phyloP scores from a whole-genome alignment of 2,113 vertebrate species.

The Pterophyllum scalare region DNA sequence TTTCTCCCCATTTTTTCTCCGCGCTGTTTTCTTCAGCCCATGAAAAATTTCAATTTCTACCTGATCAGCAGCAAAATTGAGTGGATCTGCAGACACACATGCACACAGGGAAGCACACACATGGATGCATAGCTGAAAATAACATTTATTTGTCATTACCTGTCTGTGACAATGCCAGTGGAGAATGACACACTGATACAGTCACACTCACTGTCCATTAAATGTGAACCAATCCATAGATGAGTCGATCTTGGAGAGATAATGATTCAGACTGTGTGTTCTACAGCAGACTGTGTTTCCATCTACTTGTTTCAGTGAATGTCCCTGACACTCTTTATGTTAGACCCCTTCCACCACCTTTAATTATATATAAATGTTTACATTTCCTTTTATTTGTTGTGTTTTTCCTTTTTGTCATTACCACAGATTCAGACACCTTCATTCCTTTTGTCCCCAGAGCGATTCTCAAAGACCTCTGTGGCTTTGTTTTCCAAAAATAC shows the following conservation, averaged over 20 bases:
- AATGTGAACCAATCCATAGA: neutral
- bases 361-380: neutral
- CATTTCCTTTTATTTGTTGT: neutral
- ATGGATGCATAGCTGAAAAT: neutral
- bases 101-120: neutral
- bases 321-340: neutral
- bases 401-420: neutral
- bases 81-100: slow-evolving; percentile 21
- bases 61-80: slow-evolving; percentile 68
- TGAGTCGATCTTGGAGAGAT: slow-evolving; percentile 5
- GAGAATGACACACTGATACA: slow-evolving; percentile 15
- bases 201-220: slow-evolving; percentile 31
- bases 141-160: slow-evolving; percentile 42
- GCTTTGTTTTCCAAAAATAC: slow-evolving; percentile 29
- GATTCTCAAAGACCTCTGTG: neutral
- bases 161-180: slow-evolving; percentile 5
- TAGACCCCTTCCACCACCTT: neutral
- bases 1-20: slow-evolving; percentile 18
- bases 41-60: slow-evolving; percentile 68
- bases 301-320: neutral
- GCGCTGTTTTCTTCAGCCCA: slow-evolving; percentile 15
- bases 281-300: neutral
- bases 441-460: neutral
- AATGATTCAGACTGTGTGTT: slow-evolving; percentile 12
- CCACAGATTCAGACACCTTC: neutral